Evolutionary conservation across 2,113 vertebrate genomes (phyloP).

Genomic region (Protobothrops flavoviridis): DNA sequence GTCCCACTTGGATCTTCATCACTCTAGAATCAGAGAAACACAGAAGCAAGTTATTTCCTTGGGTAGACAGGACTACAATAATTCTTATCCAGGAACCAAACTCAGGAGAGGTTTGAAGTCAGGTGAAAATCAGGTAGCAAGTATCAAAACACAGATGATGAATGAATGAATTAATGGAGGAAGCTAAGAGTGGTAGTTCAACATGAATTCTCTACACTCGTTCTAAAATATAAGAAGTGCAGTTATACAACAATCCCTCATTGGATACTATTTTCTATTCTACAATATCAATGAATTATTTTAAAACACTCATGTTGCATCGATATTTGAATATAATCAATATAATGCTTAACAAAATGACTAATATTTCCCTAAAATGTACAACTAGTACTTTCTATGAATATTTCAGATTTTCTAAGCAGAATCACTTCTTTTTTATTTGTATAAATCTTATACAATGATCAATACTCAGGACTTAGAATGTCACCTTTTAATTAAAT

Average conservation of each 20-base stretch:
- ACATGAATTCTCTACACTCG: neutral
- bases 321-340: neutral
- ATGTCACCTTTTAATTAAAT: neutral
- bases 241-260: neutral
- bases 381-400: neutral
- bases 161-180: neutral
- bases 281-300: neutral
- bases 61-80: neutral
- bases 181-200: neutral
- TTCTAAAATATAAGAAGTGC: neutral
- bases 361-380: neutral
- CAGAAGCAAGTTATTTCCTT: neutral
- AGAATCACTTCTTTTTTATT: neutral
- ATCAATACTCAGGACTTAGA: neutral
- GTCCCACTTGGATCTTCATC: conserved; percentile 41
- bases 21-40: conserved; percentile 50
- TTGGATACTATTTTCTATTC: neutral
- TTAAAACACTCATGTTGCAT: neutral
- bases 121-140: neutral
- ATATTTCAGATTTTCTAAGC: neutral
- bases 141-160: neutral
- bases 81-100: neutral
- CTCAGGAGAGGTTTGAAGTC: neutral
- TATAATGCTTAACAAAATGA: neutral
- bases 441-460: neutral